Conservation (phyloP, 2,888 invertebrate species). For the Timema cristinae region DNA sequence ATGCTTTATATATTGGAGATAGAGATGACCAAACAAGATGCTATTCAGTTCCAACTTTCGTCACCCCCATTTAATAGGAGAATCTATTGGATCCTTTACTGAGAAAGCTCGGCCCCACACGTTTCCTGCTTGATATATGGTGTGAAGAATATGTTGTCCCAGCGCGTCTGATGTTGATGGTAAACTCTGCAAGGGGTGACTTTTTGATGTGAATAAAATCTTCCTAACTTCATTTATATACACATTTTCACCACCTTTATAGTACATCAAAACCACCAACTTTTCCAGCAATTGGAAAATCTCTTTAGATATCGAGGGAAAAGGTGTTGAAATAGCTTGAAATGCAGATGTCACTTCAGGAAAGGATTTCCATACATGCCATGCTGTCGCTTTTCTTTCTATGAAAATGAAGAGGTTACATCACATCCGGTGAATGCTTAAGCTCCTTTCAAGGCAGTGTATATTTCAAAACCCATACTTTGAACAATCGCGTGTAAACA, state of each 20-base stretch:
- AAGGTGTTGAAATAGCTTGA: not conserved
- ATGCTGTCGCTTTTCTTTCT: conserved; percentile 16
- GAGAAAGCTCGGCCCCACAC: not conserved
- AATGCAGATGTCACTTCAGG: not conserved
- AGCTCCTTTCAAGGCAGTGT: conserved; percentile 12
- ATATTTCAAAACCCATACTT: conserved; percentile 5
- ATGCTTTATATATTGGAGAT: not conserved
- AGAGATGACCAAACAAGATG: not conserved
- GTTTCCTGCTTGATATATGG: not conserved
- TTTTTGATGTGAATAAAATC: not conserved
- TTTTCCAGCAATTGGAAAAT: not conserved
- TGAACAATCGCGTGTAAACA: conserved; percentile 19
- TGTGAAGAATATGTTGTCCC: not conserved
- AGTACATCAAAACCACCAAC: not conserved
- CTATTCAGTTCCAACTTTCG: not conserved
- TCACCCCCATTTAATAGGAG: not conserved
- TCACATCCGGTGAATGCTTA: conserved; percentile 22
- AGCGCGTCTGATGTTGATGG: not conserved
- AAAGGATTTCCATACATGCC: conserved; percentile 14
- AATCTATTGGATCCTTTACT: not conserved
- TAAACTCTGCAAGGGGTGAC: not conserved
- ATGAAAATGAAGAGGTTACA: conserved; percentile 13
- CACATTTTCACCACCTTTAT: not conserved
- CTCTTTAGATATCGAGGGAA: not conserved
- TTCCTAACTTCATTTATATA: not conserved